Conservation (phyloP, 2,888 invertebrate genomes). For the Sericinus montela region DNA sequence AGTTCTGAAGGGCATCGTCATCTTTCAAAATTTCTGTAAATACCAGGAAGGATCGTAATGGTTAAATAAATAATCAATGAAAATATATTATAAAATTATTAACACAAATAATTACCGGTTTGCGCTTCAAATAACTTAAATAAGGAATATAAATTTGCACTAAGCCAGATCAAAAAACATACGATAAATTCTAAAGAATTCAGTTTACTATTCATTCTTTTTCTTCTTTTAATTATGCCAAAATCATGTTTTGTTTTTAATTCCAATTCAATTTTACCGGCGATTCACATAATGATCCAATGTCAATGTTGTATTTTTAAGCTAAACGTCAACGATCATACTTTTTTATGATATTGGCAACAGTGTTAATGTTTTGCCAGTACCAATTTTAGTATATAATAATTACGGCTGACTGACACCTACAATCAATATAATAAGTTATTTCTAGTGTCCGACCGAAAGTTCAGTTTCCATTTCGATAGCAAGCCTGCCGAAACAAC, state of each 20-base stretch:
- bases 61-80: neutral
- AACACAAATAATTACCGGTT: conserved; percentile 55
- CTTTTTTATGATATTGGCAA: no score
- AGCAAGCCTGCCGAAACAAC: no score
- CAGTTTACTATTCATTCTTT: conserved; percentile 42
- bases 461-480: no score
- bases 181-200: conserved; percentile 53
- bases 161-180: conserved; percentile 76
- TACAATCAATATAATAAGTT: no score
- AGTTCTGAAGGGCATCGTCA: conserved; percentile 32
- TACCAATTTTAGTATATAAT: no score
- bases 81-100: neutral
- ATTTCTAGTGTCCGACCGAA: no score
- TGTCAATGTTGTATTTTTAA: no score
- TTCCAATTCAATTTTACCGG: conserved; percentile 24
- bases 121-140: conserved; percentile 73
- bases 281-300: neutral
- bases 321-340: no score
- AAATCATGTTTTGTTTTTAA: conserved; percentile 5
- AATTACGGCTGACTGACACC: no score
- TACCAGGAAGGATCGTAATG: conserved; percentile 9
- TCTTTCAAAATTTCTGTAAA: conserved; percentile 52
- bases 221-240: conserved; percentile 3
- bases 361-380: no score
- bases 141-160: conserved; percentile 76